phyloP scores from a whole-genome alignment of 1,140 invertebrate species.

The Drosophila lowei region DNA sequence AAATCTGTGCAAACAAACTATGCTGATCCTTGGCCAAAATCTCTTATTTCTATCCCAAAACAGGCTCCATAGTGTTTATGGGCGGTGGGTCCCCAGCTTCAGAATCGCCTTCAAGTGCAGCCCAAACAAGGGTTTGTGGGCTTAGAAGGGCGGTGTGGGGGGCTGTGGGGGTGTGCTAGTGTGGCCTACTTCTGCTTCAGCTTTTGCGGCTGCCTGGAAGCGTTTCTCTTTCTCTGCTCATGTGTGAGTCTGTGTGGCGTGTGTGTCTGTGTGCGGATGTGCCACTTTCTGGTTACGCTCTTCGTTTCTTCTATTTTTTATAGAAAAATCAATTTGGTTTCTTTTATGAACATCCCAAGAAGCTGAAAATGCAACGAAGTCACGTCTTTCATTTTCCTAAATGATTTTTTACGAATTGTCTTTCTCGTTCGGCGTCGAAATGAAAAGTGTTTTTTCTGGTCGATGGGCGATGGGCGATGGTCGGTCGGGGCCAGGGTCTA shows the following conservation, averaged over 20 bases:
- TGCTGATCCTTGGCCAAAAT: too few relatives aligned
- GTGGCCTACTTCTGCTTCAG: conserved; percentile 72
- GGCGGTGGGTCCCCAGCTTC: conserved; percentile 14
- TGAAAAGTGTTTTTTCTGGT: conserved; percentile 7
- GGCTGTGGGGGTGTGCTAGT: conserved; percentile 44
- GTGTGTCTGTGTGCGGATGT: conserved; percentile 46
- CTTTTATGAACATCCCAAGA: conserved; percentile 41
- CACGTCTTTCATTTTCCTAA: conserved; percentile 63
- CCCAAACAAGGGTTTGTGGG: conserved; percentile 32
- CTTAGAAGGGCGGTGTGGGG: conserved; percentile 5
- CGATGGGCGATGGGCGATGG: not conserved
- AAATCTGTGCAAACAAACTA: too few relatives aligned
- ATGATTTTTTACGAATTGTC: conserved; percentile 48
- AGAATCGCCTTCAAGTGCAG: conserved; percentile 54
- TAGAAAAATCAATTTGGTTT: conserved; percentile 69
- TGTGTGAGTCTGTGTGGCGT: conserved; percentile 23
- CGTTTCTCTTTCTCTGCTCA: conserved; percentile 32
- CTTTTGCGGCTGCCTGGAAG: conserved; percentile 58
- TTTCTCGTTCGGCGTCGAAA: conserved; percentile 2
- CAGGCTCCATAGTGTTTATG: conserved; percentile 19
- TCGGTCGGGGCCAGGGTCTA: too few relatives aligned
- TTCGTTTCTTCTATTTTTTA: conserved; percentile 46
- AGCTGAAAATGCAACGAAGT: conserved; percentile 50
- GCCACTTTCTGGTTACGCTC: conserved; percentile 47
- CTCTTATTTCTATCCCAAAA: conserved; percentile 8